Conservation (phyloP, 2,797 vertebrate genomes). For the Hippocampus kuda region DNA sequence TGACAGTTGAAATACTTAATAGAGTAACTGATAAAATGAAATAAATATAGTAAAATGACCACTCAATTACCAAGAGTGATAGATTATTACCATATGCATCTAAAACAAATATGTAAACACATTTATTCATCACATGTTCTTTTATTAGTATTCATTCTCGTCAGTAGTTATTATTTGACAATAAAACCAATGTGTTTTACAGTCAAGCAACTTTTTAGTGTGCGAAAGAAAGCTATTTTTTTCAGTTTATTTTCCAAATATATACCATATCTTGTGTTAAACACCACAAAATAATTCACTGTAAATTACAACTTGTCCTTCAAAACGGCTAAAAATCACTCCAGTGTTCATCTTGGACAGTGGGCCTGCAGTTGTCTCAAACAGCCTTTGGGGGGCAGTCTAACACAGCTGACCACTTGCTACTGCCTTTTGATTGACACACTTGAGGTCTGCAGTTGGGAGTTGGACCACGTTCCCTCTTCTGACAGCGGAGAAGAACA, state of each 20-base stretch:
- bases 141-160: no score
- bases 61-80: no score
- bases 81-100: no score
- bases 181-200: no score
- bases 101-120: no score
- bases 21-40: no score
- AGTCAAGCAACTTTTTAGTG: no score
- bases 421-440: not conserved
- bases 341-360: not conserved
- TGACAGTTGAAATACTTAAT: no score
- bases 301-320: not conserved
- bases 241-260: not conserved
- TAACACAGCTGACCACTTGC: slow-evolving; percentile 60
- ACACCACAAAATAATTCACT: not conserved
- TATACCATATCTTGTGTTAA: not conserved
- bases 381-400: slow-evolving; percentile 75
- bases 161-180: no score
- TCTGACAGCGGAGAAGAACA: slow-evolving; percentile 60
- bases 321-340: not conserved
- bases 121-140: no score
- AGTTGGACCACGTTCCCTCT: slow-evolving; percentile 59
- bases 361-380: not conserved
- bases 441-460: not conserved
- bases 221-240: not conserved
- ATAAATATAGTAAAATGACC: no score